phyloP scores from a whole-genome alignment of 1,140 invertebrate genomes.

The Saccostrea echinata region DNA sequence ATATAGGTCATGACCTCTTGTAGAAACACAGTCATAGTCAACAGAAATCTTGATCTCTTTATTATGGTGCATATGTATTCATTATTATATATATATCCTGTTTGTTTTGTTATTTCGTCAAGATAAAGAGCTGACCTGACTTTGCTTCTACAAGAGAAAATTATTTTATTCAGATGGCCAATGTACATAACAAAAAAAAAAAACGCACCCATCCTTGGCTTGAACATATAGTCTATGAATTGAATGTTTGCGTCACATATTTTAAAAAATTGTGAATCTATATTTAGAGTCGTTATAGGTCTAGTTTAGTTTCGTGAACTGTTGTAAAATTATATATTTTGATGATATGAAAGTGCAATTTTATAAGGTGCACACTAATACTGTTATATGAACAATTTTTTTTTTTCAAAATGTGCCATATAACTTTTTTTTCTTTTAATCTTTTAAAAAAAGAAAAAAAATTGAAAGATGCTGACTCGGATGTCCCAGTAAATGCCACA shows the following conservation, averaged over 20 bases:
- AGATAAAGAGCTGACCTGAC: background rate
- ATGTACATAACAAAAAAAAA: conserved; percentile 9
- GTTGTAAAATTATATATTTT: conserved; percentile 63
- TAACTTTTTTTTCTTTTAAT: conserved; percentile 15
- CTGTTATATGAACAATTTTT: conserved; percentile 53
- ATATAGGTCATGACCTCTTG: conserved; percentile 19
- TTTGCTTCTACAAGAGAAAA: background rate
- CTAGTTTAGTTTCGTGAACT: conserved; percentile 46
- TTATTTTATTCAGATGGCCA: conserved; percentile 10
- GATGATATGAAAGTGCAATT: conserved; percentile 59
- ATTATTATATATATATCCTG: conserved; percentile 28
- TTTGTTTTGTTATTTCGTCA: conserved; percentile 25
- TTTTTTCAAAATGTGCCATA: conserved; percentile 54
- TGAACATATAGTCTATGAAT: conserved; percentile 39
- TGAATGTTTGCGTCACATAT: conserved; percentile 26
- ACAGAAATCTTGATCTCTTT: conserved; percentile 17
- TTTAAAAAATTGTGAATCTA: conserved; percentile 24
- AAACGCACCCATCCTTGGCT: background rate
- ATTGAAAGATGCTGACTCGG: conserved; percentile 11
- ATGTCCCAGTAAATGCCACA: conserved; percentile 24
- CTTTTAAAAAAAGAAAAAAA: conserved; percentile 23
- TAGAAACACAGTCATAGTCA: background rate
- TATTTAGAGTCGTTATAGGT: conserved; percentile 46
- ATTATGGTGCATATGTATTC: conserved; percentile 32
- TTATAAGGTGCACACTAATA: conserved; percentile 58